A percentile compares a stretch with the other conserved stretches of the same genome.
These are phyloP conservation scores for Struthio camelus DNA, from an alignment of 2,113 vertebrate genomes.

Conservation along the genomic window DNA sequence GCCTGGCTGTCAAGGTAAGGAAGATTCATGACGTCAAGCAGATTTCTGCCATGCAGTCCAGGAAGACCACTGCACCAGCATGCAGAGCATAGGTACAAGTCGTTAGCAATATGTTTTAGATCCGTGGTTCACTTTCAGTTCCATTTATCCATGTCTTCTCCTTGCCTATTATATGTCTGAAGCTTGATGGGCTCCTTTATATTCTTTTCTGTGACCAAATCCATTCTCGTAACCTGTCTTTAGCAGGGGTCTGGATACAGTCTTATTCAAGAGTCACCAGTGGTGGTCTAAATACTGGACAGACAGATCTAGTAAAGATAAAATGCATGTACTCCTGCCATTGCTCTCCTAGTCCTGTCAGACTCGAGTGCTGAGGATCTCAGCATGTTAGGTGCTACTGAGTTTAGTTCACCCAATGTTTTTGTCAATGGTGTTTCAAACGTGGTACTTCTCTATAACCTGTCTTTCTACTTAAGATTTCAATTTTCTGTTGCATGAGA, in stretches of 20 bases:
- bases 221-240: background rate
- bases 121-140: background rate
- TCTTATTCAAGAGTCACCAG: background rate
- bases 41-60: background rate
- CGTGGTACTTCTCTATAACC: background rate
- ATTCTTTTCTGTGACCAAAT: background rate
- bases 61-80: background rate
- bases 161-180: background rate
- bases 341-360: background rate
- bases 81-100: background rate
- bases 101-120: background rate
- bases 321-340: accelerated
- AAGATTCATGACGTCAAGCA: background rate
- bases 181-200: background rate
- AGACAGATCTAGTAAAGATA: background rate
- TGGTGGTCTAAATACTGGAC: background rate
- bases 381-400: background rate
- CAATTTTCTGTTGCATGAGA: background rate
- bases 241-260: background rate
- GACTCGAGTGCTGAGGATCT: background rate
- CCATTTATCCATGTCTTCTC: background rate
- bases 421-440: background rate
- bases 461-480: background rate
- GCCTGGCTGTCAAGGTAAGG: background rate
- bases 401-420: background rate